Evolutionary conservation across 2,888 invertebrate species (phyloP).

Genomic region (Cephonodes hylas): DNA sequence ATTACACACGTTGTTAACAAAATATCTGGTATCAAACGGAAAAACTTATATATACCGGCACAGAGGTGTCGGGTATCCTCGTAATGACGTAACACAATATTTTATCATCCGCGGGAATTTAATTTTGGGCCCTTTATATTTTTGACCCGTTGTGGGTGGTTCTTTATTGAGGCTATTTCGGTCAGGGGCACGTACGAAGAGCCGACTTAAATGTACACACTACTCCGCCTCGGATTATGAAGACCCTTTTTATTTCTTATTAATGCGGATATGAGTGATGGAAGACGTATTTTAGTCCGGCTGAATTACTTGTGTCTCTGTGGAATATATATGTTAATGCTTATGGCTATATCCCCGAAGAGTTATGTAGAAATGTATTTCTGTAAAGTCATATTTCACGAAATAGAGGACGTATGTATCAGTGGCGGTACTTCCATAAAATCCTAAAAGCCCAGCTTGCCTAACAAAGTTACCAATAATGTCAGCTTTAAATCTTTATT

Average conservation of each 20-base stretch:
- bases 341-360: no score
- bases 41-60: background rate
- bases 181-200: constrained; percentile 48
- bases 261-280: background rate
- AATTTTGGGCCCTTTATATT: constrained; percentile 71
- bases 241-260: background rate
- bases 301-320: background rate
- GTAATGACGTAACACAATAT: constrained; percentile 77
- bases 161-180: constrained; percentile 55
- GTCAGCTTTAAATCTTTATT: no score
- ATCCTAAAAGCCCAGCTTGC: no score
- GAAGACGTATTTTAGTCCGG: background rate
- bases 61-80: background rate
- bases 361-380: no score
- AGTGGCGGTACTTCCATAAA: no score
- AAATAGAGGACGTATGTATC: no score
- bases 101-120: constrained; percentile 71
- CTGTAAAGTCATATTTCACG: no score
- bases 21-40: constrained; percentile 16
- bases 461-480: no score
- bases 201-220: background rate
- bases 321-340: no score
- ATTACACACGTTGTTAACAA: constrained; percentile 7
- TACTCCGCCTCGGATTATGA: background rate
- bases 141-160: constrained; percentile 67